Percentiles rank a stretch among this genome's conserved stretches.
Evolutionary conservation across 2,797 vertebrate genomes (phyloP).

Genomic region (Thaleichthys pacificus): DNA sequence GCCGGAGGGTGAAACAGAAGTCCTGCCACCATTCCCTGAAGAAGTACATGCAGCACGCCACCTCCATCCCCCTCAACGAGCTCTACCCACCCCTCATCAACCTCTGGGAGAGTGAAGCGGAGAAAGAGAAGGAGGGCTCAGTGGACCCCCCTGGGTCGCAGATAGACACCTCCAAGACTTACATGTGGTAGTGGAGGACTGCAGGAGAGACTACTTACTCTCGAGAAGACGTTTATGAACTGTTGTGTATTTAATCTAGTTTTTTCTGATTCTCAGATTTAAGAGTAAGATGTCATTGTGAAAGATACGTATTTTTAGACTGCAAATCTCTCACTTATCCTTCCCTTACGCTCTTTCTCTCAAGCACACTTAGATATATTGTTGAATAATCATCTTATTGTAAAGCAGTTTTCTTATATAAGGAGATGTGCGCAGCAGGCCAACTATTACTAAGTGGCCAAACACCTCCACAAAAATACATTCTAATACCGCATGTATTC

Average conservation of each 20-base stretch:
- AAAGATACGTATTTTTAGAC: conserved; percentile 56
- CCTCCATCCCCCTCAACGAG: conserved; percentile 80
- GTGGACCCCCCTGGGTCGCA: conserved; percentile 66
- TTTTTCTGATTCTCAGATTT: conserved; percentile 36
- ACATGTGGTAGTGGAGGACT: conserved; percentile 76
- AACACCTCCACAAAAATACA: conserved; percentile 37
- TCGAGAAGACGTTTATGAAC: conserved; percentile 4
- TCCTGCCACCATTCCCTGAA: conserved; percentile 80
- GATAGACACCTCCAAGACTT: conserved; percentile 83
- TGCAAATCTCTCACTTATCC: conserved; percentile 18
- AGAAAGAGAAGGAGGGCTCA: conserved; percentile 69
- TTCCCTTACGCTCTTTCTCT: conserved; percentile 18
- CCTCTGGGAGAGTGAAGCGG: conserved; percentile 77
- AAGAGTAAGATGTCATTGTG: conserved; percentile 53
- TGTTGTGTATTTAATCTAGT: conserved; percentile 20
- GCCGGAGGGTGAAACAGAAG: conserved; percentile 76
- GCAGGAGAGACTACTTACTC: conserved; percentile 10
- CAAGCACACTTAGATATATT: conserved; percentile 38
- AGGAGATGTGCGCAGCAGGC: conserved; percentile 28
- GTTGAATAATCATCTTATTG: conserved; percentile 19
- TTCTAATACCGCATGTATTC: conserved; percentile 39
- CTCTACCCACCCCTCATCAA: conserved; percentile 84
- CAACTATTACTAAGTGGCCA: conserved; percentile 16
- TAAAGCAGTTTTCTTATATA: conserved; percentile 28
- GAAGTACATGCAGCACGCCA: conserved; percentile 80